These are phyloP conservation scores for Centruroides sculpturatus DNA, from an alignment of 1,140 invertebrate genomes.

Conservation along the genomic window DNA sequence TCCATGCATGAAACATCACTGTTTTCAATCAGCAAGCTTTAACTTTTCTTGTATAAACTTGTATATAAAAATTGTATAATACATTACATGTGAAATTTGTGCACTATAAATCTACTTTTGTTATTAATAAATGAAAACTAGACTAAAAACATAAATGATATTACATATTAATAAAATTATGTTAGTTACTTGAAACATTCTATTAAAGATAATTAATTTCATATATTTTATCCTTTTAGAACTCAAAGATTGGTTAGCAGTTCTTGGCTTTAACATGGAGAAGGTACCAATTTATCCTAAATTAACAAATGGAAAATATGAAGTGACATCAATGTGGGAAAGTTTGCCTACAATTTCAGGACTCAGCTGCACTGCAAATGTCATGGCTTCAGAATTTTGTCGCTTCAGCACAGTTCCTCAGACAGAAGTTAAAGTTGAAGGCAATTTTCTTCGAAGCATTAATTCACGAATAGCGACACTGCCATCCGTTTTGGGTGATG, in stretches of 20 bases:
- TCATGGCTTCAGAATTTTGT: constrained; percentile 12
- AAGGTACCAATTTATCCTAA: constrained; percentile 12
- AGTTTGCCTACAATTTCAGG: constrained; percentile 16
- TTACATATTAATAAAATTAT: too few relatives aligned
- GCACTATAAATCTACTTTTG: too few relatives aligned
- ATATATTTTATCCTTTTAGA: constrained; percentile 1
- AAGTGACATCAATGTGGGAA: constrained; percentile 4
- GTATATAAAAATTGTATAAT: too few relatives aligned
- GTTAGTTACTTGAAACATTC: too few relatives aligned
- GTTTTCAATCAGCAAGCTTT: too few relatives aligned
- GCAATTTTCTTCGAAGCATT: constrained; percentile 33
- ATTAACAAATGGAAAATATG: constrained; percentile 1
- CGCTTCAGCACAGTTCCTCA: constrained; percentile 17
- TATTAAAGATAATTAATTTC: neutral
- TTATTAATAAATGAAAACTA: too few relatives aligned
- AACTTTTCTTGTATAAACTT: too few relatives aligned
- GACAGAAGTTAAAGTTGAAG: constrained; percentile 15
- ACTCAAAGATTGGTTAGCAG: constrained; percentile 16
- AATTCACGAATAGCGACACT: constrained; percentile 33
- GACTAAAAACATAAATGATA: too few relatives aligned
- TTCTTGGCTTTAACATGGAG: constrained; percentile 16
- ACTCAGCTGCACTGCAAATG: constrained; percentile 13
- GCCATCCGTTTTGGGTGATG: constrained; percentile 72
- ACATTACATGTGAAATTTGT: too few relatives aligned
- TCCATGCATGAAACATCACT: too few relatives aligned